Evolutionary conservation across 2,797 vertebrate species (phyloP).

Genomic region (Arnoldichthys spilopterus): DNA sequence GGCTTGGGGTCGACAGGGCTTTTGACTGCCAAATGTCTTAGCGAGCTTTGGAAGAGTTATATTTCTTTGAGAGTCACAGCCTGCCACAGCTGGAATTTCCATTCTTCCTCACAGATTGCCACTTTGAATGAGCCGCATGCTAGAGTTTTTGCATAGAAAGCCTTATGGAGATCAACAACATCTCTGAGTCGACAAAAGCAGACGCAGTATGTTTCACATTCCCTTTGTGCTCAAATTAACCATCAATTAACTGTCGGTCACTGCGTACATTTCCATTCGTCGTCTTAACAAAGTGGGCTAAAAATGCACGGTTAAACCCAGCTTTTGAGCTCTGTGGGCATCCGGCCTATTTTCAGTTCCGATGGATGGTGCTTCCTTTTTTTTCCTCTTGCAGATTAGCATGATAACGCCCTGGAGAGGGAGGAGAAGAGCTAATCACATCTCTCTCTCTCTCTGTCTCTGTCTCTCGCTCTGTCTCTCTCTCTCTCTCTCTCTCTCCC

Average conservation of each 20-base stretch:
- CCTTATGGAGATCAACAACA: constrained; percentile 3
- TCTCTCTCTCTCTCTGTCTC: constrained; percentile 58
- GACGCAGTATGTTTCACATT: constrained; percentile 19
- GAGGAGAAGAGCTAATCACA: constrained; percentile 69
- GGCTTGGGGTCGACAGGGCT: constrained; percentile 2
- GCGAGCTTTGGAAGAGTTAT: constrained; percentile 23
- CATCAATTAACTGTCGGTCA: constrained; percentile 73
- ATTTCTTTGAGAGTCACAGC: constrained; percentile 35
- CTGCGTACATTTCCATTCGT: constrained; percentile 69
- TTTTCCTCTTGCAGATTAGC: constrained; percentile 69
- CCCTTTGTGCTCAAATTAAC: constrained; percentile 32
- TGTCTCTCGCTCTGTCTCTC: constrained; percentile 34
- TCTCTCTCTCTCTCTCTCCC: constrained; percentile 42
- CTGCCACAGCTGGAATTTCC: constrained; percentile 25
- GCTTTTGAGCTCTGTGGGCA: constrained; percentile 57
- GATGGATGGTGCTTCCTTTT: constrained; percentile 18
- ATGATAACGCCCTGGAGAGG: constrained; percentile 72
- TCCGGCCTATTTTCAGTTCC: constrained; percentile 67
- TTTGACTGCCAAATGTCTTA: constrained; percentile 39
- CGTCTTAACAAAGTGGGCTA: constrained; percentile 22
- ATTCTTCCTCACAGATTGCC: constrained; percentile 28
- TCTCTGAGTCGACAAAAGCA: constrained; percentile 13
- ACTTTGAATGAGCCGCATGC: neutral
- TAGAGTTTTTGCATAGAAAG: constrained; percentile 12
- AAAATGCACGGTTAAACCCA: constrained; percentile 44